phyloP scores from a whole-genome alignment of 2,797 vertebrate genomes.

The Sebastes iracundus region DNA sequence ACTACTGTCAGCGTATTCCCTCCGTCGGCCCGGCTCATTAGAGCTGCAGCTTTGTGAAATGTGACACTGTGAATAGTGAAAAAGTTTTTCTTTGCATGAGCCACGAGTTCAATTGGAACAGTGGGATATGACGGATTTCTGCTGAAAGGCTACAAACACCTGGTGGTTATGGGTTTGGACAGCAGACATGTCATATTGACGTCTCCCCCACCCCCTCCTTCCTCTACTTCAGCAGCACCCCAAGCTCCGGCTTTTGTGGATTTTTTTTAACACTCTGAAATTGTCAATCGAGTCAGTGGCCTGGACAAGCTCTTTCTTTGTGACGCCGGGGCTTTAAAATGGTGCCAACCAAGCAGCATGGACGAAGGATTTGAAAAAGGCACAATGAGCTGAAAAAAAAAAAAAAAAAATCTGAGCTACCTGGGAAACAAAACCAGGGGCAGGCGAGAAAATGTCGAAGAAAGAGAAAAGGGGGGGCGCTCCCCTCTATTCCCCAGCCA shows the following conservation, averaged over 20 bases:
- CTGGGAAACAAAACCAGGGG: slow-evolving; percentile 82
- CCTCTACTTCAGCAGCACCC: slow-evolving; percentile 53
- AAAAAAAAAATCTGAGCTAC: slow-evolving; percentile 66
- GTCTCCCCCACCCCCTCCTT: slow-evolving; percentile 5
- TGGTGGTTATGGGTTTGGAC: slow-evolving; percentile 70
- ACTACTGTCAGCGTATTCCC: slow-evolving; percentile 31
- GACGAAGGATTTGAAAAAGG: slow-evolving; percentile 75
- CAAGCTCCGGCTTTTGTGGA: slow-evolving; percentile 74
- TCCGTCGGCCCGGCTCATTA: slow-evolving; percentile 47
- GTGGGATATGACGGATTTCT: slow-evolving; percentile 62
- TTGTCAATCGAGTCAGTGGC: slow-evolving; percentile 85
- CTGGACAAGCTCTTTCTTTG: slow-evolving; percentile 83
- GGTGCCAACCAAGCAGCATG: slow-evolving; percentile 83
- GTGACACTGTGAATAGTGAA: slow-evolving; percentile 58
- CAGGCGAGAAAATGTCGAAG: slow-evolving; percentile 75
- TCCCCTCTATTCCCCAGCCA: slow-evolving; percentile 70
- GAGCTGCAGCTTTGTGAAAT: slow-evolving; percentile 57
- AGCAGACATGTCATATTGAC: slow-evolving; percentile 74
- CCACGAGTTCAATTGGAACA: slow-evolving; percentile 49
- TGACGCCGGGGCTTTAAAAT: slow-evolving; percentile 74
- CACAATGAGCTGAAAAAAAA: slow-evolving; percentile 73
- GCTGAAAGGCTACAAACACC: slow-evolving; percentile 69
- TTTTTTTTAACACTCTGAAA: slow-evolving; percentile 75
- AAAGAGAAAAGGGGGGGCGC: slow-evolving; percentile 79
- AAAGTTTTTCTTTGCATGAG: slow-evolving; percentile 16